A percentile compares a stretch with the other conserved stretches of the same genome.
Evolutionary conservation across 2,113 vertebrate species (phyloP).

Genomic region (Percina caprodes): DNA sequence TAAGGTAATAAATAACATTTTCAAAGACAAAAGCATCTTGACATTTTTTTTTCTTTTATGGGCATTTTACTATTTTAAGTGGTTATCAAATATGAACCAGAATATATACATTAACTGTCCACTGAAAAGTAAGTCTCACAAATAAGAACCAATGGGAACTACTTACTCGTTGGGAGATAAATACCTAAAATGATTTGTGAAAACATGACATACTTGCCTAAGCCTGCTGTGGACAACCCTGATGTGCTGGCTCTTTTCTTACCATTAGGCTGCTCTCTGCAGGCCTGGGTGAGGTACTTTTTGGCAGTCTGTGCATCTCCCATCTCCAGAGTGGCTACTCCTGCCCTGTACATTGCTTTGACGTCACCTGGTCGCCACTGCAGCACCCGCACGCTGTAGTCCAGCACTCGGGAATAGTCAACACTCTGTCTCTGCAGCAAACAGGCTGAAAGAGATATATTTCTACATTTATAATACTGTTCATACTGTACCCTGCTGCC

Average conservation of each 20-base stretch:
- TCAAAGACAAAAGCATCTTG: background rate
- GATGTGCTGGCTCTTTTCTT: slow-evolving; percentile 11
- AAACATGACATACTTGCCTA: background rate
- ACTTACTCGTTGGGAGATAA: background rate
- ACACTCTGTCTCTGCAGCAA: slow-evolving; percentile 89
- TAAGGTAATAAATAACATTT: background rate
- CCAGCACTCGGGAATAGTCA: slow-evolving; percentile 88
- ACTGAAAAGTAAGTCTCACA: background rate
- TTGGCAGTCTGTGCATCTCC: slow-evolving; percentile 87
- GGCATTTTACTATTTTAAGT: background rate
- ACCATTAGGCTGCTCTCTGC: slow-evolving; percentile 89
- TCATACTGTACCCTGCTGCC: background rate
- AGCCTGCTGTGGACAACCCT: background rate
- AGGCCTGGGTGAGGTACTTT: slow-evolving; percentile 85
- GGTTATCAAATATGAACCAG: background rate
- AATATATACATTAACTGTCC: background rate
- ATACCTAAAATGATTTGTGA: background rate
- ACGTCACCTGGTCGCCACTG: slow-evolving; percentile 84
- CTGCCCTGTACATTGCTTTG: slow-evolving; percentile 92
- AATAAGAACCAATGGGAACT: background rate
- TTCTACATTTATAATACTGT: background rate
- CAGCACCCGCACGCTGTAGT: slow-evolving; percentile 90
- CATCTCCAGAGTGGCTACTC: slow-evolving; percentile 90
- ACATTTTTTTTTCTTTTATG: no score
- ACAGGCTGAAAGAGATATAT: slow-evolving; percentile 83